Conservation (phyloP, 2,113 vertebrate genomes). For the Lepisosteus osseus region DNA sequence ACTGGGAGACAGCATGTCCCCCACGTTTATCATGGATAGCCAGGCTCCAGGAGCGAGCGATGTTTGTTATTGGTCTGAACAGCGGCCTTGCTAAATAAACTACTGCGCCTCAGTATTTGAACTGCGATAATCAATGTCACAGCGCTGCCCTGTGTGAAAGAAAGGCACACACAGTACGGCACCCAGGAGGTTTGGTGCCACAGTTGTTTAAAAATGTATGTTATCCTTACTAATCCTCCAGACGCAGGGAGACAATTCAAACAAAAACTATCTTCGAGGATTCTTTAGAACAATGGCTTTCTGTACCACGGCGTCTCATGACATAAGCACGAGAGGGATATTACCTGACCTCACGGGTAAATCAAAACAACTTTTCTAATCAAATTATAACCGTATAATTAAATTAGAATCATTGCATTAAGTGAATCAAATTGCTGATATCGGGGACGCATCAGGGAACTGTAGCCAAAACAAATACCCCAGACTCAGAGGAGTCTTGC, state of each 20-base stretch:
- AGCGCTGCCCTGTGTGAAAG: background rate
- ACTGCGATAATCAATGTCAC: background rate
- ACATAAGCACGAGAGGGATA: too few relatives aligned
- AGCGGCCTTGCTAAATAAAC: background rate
- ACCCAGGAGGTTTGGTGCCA: background rate
- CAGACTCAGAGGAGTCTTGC: too few relatives aligned
- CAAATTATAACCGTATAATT: too few relatives aligned
- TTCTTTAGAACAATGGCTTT: too few relatives aligned
- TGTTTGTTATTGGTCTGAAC: constrained; percentile 2
- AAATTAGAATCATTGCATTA: too few relatives aligned
- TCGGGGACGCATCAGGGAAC: too few relatives aligned
- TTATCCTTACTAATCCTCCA: background rate
- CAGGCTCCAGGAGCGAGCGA: background rate
- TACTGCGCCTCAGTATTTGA: background rate
- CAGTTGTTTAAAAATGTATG: background rate
- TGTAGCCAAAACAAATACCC: too few relatives aligned
- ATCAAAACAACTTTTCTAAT: too few relatives aligned
- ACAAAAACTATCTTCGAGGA: background rate
- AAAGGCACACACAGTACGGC: too few relatives aligned
- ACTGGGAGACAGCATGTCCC: background rate
- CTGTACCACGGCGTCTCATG: too few relatives aligned
- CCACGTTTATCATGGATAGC: background rate
- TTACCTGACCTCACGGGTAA: too few relatives aligned
- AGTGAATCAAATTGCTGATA: too few relatives aligned
- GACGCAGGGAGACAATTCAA: background rate